Base-by-base conservation (phyloP, 2,797 vertebrate genomes). In the Coranthus polyacanthus region DNA sequence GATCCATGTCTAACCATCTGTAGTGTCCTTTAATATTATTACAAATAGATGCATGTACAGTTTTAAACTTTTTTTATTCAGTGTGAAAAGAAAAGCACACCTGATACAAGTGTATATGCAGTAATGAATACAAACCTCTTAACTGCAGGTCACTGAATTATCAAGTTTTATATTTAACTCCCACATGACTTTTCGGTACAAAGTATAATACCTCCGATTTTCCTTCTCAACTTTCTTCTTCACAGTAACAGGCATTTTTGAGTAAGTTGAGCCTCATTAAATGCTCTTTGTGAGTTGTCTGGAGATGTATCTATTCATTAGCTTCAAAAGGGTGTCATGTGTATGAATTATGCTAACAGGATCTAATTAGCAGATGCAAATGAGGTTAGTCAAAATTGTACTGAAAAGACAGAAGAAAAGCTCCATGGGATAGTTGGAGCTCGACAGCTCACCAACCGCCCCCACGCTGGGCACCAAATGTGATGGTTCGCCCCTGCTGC, bases 331-430 rank as follows among this genome's bases (percentile, higher is more conserved):
- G 92, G 93, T 94, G 94, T 94, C 93, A 93, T 94, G 92, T 94
- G 93, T 92, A 95, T 95, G 94, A 94, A 94, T 95, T 95, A 95
- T 95, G 93, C 93, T 94, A 94, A 94, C 93, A 92, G 92, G 93
- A 94, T 93, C 94, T 94, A 94, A 95, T 95, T 94, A 95, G 93
- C 94, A 93, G 94, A 94, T 94, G 94, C 94, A 94, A 94, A 95
- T 94, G 92, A 94, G 94, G 91, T 93, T 93, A 92, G 93, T 94
- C 90, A 93, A 93, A 93, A 93, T 91, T 92, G 86, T 87, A 86
- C 89, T 86, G 91, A 90, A 93, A 90, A 94, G 91, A 92, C 88
- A 90, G 92, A 93, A 94, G 93, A 94, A 93, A 94, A 93, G 93
- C 94, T 93, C 93, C 92, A 93, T 94, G 93, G 93, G 94, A 94